Evolutionary conservation across 2,113 vertebrate genomes (phyloP).

Genomic region (Pogonocichla stellata): DNA sequence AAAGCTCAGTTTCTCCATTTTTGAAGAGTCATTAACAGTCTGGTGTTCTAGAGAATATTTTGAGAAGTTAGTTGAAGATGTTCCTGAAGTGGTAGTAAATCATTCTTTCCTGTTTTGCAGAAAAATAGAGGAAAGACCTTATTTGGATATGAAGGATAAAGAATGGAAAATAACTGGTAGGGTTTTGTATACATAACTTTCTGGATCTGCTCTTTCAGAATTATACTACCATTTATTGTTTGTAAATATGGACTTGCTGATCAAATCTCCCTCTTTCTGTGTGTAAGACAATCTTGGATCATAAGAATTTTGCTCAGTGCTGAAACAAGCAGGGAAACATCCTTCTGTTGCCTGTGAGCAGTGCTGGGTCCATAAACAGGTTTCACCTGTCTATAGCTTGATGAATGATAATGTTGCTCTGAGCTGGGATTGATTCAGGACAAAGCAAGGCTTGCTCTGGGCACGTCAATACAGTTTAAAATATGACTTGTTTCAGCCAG

Average conservation of each 20-base stretch:
- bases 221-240: background rate
- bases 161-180: background rate
- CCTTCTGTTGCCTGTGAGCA: background rate
- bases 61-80: background rate
- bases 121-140: background rate
- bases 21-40: background rate
- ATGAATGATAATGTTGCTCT: background rate
- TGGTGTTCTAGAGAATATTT: background rate
- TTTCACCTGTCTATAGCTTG: background rate
- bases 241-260: background rate
- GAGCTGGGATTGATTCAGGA: background rate
- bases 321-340: background rate
- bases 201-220: background rate
- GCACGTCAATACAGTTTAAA: background rate
- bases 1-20: background rate
- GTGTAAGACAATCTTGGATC: background rate
- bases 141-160: background rate
- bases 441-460: background rate
- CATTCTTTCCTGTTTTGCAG: background rate
- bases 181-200: background rate
- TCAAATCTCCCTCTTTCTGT: background rate
- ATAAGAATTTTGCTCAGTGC: background rate
- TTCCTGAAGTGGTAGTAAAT: background rate
- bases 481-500: background rate
- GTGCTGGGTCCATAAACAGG: background rate